Conservation (phyloP, 2,797 vertebrate species). For the Chiroxiphia lanceolata region DNA sequence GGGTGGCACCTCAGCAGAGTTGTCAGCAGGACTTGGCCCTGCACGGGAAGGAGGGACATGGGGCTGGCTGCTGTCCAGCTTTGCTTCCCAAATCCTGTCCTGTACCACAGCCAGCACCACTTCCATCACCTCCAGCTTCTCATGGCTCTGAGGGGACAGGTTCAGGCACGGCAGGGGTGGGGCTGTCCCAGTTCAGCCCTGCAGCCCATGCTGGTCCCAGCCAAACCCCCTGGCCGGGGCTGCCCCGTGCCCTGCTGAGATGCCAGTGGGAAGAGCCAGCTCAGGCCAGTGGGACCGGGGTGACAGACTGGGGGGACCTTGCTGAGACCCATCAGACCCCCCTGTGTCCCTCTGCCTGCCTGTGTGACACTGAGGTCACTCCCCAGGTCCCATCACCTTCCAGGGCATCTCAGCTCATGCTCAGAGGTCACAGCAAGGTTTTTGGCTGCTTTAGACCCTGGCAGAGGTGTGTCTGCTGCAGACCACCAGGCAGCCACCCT, state of each 20-base stretch:
- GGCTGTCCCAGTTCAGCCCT: background rate
- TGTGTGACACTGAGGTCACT: background rate
- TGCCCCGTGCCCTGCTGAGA: background rate
- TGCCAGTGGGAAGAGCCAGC: background rate
- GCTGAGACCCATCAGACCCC: background rate
- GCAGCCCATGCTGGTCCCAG: background rate
- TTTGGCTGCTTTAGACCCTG: background rate
- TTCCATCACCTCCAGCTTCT: background rate
- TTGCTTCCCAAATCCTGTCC: background rate
- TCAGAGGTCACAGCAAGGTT: accelerated
- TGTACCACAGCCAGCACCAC: accelerated
- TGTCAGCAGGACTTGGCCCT: background rate
- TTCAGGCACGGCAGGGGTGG: accelerated
- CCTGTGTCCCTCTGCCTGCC: background rate
- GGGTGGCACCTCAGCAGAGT: background rate
- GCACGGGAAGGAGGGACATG: accelerated
- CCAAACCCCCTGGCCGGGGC: background rate
- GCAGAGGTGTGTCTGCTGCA: background rate
- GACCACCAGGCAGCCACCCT: background rate
- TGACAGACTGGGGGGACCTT: background rate
- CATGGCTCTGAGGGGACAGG: accelerated
- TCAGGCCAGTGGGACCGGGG: background rate
- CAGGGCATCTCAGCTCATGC: background rate
- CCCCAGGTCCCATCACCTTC: background rate
- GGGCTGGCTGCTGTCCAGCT: background rate